Percentiles rank a stretch among this genome's conserved stretches.
These are phyloP conservation scores for Crax fasciolata DNA, from an alignment of 2,797 vertebrate genomes.

Conservation along the genomic window DNA sequence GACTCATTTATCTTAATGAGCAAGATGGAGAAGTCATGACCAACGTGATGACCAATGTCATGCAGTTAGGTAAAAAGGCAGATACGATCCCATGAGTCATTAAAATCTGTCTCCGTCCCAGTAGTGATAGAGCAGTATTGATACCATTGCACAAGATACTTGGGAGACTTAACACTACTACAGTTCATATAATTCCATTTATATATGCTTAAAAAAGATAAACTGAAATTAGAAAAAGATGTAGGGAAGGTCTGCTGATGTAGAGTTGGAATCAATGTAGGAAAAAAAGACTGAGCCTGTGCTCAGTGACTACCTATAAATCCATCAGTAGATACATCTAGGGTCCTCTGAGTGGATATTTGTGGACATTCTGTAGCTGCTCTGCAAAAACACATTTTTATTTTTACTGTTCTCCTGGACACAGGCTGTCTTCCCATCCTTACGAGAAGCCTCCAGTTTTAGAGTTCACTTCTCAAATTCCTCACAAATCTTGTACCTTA, in stretches of 20 bases:
- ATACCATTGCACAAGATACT: neutral
- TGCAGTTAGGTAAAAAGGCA: neutral
- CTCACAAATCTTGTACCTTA: neutral
- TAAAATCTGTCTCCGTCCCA: neutral
- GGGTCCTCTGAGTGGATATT: neutral
- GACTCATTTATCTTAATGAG: neutral
- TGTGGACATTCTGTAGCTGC: neutral
- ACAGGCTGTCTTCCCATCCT: neutral
- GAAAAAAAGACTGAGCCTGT: neutral
- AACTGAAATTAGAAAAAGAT: neutral
- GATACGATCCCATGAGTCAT: neutral
- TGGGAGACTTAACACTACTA: neutral
- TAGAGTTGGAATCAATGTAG: neutral
- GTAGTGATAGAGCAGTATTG: neutral
- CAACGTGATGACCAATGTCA: neutral
- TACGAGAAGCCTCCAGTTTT: neutral
- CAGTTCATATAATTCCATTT: neutral
- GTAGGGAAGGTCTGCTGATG: neutral
- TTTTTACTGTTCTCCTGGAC: neutral
- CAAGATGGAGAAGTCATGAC: neutral
- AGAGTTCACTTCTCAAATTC: neutral
- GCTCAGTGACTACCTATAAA: neutral
- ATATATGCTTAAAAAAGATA: neutral
- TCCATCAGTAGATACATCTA: neutral
- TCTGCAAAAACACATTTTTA: neutral